Conservation (phyloP, 2,113 vertebrate species). For the Meriones unguiculatus region DNA sequence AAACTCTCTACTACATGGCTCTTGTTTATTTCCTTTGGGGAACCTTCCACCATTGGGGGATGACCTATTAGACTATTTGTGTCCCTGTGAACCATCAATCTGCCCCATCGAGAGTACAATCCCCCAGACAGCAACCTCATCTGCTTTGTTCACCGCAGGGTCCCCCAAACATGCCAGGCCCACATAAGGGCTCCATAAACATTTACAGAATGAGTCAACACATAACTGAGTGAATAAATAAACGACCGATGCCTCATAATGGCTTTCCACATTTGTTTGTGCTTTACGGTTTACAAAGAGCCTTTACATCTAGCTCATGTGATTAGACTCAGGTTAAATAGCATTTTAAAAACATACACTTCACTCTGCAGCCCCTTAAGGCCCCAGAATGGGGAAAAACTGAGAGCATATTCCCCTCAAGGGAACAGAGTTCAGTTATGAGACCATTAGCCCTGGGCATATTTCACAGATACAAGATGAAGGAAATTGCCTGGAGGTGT, state of each 20-base stretch:
- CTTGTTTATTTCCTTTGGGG: neutral
- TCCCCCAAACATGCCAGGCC: neutral
- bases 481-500: rapidly evolving
- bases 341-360: neutral
- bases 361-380: neutral
- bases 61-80: neutral
- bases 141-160: neutral
- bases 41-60: neutral
- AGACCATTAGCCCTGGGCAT: neutral
- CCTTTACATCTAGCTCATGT: neutral
- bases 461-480: rapidly evolving
- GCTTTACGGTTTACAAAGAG: neutral
- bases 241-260: neutral
- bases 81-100: neutral
- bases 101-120: neutral
- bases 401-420: neutral
- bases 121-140: neutral
- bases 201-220: constrained; percentile 17
- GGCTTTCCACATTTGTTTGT: constrained; percentile 45
- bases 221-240: constrained; percentile 12
- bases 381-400: neutral
- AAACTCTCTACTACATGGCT: rapidly evolving
- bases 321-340: neutral
- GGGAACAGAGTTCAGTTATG: neutral
- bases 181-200: constrained; percentile 3